Evolutionary conservation across 2,797 vertebrate genomes (phyloP).

Genomic region (Mustela erminea): DNA sequence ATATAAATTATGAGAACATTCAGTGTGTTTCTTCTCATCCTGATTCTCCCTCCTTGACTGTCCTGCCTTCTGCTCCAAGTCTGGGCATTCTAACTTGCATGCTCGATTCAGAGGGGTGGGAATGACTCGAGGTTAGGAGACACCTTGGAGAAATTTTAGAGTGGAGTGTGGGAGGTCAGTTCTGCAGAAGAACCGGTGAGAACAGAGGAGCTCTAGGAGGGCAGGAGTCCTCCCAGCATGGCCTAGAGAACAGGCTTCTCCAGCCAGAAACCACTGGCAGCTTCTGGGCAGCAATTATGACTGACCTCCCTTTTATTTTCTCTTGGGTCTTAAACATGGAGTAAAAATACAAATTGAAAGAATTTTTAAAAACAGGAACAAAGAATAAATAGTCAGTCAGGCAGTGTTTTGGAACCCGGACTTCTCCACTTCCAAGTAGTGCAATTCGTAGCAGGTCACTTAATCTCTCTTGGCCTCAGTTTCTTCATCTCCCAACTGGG

Average conservation of each 20-base stretch:
- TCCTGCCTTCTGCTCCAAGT: background rate
- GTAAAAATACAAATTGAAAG: constrained; percentile 13
- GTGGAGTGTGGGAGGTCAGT: background rate
- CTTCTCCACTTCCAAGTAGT: background rate
- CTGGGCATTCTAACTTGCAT: background rate
- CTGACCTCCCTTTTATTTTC: background rate
- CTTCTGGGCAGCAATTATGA: background rate
- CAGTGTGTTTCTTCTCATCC: background rate
- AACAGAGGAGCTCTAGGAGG: background rate
- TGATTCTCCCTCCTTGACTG: background rate
- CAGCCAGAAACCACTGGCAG: background rate
- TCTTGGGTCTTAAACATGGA: constrained; percentile 1
- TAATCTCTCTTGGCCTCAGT: background rate
- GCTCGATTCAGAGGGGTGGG: background rate
- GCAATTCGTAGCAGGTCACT: background rate
- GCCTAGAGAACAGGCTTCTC: background rate
- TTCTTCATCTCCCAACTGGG: background rate
- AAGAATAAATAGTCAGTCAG: background rate
- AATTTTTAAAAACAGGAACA: background rate
- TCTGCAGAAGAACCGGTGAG: background rate
- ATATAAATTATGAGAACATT: background rate
- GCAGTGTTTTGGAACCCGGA: background rate
- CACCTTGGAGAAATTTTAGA: background rate
- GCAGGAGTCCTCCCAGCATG: background rate
- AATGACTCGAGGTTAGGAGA: background rate